Conservation (phyloP, 2,888 invertebrate genomes). For the Elmis aenea region DNA sequence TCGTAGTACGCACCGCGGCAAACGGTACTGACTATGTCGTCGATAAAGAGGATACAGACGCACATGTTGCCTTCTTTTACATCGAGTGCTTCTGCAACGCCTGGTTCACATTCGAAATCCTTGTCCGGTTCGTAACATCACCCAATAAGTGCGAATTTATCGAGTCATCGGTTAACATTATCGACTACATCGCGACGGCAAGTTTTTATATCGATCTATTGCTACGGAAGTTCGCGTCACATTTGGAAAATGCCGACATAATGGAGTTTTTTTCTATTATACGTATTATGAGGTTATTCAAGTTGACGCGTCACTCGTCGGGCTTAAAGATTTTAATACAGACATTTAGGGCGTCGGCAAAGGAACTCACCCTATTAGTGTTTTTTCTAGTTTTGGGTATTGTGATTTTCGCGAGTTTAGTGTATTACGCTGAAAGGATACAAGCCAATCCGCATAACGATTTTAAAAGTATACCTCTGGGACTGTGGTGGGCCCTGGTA, state of each 20-base stretch:
- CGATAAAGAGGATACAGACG: constrained; percentile 89
- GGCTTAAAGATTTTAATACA: constrained; percentile 98
- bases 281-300: constrained; percentile 95
- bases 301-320: constrained; percentile 93
- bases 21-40: constrained; percentile 76
- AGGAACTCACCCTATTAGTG: constrained; percentile 91
- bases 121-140: constrained; percentile 77
- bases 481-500: constrained; percentile 98
- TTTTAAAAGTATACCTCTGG: constrained; percentile 96
- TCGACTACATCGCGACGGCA: constrained; percentile 97
- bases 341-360: constrained; percentile 94
- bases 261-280: constrained; percentile 97
- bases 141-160: constrained; percentile 94
- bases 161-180: constrained; percentile 92
- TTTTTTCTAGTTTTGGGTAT: constrained; percentile 98
- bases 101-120: constrained; percentile 98
- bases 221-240: constrained; percentile 83
- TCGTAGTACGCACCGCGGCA: constrained; percentile 70
- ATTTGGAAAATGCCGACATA: constrained; percentile 91
- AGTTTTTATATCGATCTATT: constrained; percentile 96
- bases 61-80: constrained; percentile 96
- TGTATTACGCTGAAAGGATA: constrained; percentile 96
- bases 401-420: constrained; percentile 96
- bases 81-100: constrained; percentile 98
- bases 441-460: constrained; percentile 89